These are phyloP conservation scores for Diloba caeruleocephala DNA, from an alignment of 2,888 invertebrate species.

Conservation along the genomic window DNA sequence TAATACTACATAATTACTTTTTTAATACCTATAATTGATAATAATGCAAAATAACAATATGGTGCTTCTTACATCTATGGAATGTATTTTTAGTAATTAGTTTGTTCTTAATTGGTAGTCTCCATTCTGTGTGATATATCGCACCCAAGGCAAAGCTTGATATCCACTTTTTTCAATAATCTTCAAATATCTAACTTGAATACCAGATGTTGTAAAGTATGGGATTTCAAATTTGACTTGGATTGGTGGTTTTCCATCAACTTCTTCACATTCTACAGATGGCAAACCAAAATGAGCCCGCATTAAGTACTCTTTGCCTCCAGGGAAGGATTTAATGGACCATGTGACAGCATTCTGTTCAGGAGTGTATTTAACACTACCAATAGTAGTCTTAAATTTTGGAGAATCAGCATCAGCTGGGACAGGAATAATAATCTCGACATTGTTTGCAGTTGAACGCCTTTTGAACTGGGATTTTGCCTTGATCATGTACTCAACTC, in stretches of 20 bases:
- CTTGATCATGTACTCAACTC: constrained; percentile 99
- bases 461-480: constrained; percentile 99
- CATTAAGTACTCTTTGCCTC: constrained; percentile 99
- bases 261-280: constrained; percentile 97
- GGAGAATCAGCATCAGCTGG: constrained; percentile 99
- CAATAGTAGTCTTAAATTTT: constrained; percentile 99
- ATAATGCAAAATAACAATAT: constrained; percentile 61
- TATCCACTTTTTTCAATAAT: constrained; percentile 99
- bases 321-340: constrained; percentile 99
- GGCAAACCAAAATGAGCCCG: constrained; percentile 99
- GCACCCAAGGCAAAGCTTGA: constrained; percentile 99
- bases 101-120: constrained; percentile 99
- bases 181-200: constrained; percentile 98
- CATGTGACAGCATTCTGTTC: constrained; percentile 99
- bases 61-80: constrained; percentile 60
- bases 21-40: constrained; percentile 66
- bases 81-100: constrained; percentile 77
- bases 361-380: constrained; percentile 98
- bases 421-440: constrained; percentile 98
- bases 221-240: constrained; percentile 99
- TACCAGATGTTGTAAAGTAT: constrained; percentile 99
- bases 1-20: constrained; percentile 70
- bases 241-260: constrained; percentile 99
- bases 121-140: constrained; percentile 99
- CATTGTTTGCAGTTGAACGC: constrained; percentile 99